phyloP scores from a whole-genome alignment of 2,113 vertebrate genomes.

The Dasyprocta punctata region DNA sequence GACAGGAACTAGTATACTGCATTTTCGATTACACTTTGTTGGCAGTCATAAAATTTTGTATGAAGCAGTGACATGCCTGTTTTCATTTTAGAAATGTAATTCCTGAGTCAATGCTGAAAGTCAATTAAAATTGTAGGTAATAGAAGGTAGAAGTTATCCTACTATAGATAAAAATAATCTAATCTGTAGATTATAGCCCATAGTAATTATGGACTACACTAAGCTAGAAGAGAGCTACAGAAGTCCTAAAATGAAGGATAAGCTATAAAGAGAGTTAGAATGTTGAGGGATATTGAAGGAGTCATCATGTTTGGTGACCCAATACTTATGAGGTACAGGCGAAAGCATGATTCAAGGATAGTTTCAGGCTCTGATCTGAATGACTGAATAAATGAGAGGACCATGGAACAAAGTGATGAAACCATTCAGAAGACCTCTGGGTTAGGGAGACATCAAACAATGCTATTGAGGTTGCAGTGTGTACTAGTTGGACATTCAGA shows the following conservation, averaged over 20 bases:
- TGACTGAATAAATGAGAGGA: background rate
- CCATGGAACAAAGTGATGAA: background rate
- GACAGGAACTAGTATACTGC: background rate
- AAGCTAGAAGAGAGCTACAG: background rate
- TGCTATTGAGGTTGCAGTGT: background rate
- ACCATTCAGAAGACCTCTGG: background rate
- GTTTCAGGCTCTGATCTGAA: background rate
- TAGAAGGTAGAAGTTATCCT: background rate
- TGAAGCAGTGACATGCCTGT: background rate
- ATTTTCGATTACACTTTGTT: background rate
- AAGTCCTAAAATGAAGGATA: background rate
- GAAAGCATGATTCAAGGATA: background rate
- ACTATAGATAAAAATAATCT: background rate
- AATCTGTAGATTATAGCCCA: background rate
- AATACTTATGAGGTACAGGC: background rate
- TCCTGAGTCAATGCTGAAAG: background rate
- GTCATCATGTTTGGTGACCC: background rate
- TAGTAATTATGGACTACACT: background rate
- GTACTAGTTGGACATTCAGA: background rate
- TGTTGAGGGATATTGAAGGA: background rate
- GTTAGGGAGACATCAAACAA: background rate
- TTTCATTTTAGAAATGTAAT: slow-evolving; percentile 27
- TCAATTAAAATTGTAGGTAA: background rate
- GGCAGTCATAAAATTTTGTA: background rate
- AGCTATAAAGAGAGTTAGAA: background rate